Base-by-base conservation (phyloP, 2,113 vertebrate species). In the Rhegmatorhina hoffmannsi region DNA sequence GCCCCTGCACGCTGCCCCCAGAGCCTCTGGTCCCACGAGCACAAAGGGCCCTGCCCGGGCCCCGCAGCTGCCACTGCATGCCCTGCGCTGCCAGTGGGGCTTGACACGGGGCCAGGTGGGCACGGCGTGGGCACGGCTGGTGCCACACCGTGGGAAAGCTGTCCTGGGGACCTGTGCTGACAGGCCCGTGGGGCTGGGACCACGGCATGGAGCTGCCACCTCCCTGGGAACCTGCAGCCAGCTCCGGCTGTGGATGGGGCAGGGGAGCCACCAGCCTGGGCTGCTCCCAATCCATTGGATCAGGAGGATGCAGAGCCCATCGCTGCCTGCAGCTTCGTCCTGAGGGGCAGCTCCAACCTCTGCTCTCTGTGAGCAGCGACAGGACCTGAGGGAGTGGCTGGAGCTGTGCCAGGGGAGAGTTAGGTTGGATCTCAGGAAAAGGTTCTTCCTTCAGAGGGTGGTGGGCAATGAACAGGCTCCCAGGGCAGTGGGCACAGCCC, bases 51-150 rank as follows among this genome's bases (percentile, higher is more conserved):
- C 47, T 40, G 13, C 38, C 60, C 36, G 21, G 72, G 33, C 23
- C 24, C 47, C 11, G 23, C 78, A 33, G 64, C 53, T 13, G 53
- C 60, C 55, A 34, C 21, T 9, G 18, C 53, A 14, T 6, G 29
- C 53, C 53, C 53, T 18, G 7, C 55, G 19, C 13, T 31, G 20
- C 70, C 2, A 33, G 2, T 13, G 14, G 2, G 36, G 87, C 44
- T 34, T 33, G 55, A 86, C 33, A 2, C 34, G 2, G 0, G 17
- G 74, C 36, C 80, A 52, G 82, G 56, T 8, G 13, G 86, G 74
- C 59, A 28, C 23, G 3, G 10, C 0, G 18, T 10, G 2, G 78
- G 2, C 59, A 6, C 0, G 0, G 34, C 53, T 25, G 10, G 11
- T 19, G 66, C 50, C 70, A 12, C 1, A 0, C 50, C 6, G 0